Base-by-base conservation (phyloP, 2,797 vertebrate species). In the Lepilemur ruficaudatus region DNA sequence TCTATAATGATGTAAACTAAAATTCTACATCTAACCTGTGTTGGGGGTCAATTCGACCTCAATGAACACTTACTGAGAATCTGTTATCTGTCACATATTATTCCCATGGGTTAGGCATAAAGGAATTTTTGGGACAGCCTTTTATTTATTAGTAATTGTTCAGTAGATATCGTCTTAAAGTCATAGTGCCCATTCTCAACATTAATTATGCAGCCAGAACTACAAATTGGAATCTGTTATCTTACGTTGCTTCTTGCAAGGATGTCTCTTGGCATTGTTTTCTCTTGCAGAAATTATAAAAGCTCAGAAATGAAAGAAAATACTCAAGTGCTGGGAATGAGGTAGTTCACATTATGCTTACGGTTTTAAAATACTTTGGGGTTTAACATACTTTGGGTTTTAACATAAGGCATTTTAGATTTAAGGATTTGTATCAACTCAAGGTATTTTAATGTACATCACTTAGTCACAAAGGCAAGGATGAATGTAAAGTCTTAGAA, bases 381-480 rank as follows among this genome's bases (percentile, higher is more conserved):
- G 25, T 73, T 93, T 57, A 50, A 43, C 35, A 11, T 38, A 14
- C 20, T 79, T 81, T 72, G 17, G n/a, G 13, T 73, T 92, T 91
- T 92, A 95, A 79, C 38, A 38, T 83, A 93, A 65, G 81, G 15
- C 87, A 78, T 90, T 95, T 90, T 95, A 78, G 32, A 41, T 52
- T 87, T 86, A 61, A 95, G 55, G 41, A 93, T 94, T 90, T 95
- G 28, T 88, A 25, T 88, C 73, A 80, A 59, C 41, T 91, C 0
- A n/a, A 28, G n/a, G 6, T 75, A 76, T 57, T 93, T 96, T 94
- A 91, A 82, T 86, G 14, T 80, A 32, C 7, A 38, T 80, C 28
- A 32, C 30, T 79, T 72, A 79, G 76, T 91, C 35, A 76, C 61
- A 79, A 86, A 93, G 70, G 41, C 50, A 96, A 91, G 55, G 46